These are phyloP conservation scores for Scaptodrosophila lebanonensis DNA, from an alignment of 1,140 invertebrate genomes.

Conservation along the genomic window DNA sequence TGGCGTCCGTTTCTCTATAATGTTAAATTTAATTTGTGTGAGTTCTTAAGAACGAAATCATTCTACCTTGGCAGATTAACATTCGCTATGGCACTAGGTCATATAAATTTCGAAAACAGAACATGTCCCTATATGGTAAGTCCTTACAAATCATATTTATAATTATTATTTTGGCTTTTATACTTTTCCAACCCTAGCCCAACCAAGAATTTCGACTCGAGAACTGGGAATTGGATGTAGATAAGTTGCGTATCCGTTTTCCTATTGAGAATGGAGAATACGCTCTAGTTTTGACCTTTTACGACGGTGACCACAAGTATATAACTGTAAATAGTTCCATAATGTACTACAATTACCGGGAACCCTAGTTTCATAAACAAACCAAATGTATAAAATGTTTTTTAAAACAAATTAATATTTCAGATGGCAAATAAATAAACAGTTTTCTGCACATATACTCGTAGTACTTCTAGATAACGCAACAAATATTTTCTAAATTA, in stretches of 20 bases:
- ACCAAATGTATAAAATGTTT: too few relatives aligned
- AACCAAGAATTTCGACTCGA: background rate
- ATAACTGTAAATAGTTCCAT: conserved; percentile 19
- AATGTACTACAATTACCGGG: conserved; percentile 16
- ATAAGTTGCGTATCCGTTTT: conserved; percentile 9
- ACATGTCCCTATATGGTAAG: conserved; percentile 19
- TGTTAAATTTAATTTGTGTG: background rate
- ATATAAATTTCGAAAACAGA: background rate
- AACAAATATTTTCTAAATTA: too few relatives aligned
- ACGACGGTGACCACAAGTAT: background rate
- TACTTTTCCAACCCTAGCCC: background rate
- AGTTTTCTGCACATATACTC: too few relatives aligned
- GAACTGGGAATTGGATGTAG: conserved; percentile 13
- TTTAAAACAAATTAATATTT: too few relatives aligned
- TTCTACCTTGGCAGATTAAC: background rate
- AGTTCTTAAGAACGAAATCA: background rate
- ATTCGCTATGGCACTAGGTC: background rate
- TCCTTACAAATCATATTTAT: background rate
- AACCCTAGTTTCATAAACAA: too few relatives aligned
- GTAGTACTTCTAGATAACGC: too few relatives aligned
- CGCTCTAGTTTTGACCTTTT: background rate
- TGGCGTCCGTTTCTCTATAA: conserved; percentile 28
- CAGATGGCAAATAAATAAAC: too few relatives aligned
- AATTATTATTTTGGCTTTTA: background rate
- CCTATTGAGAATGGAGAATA: conserved; percentile 31